Evolutionary conservation across 2,797 vertebrate genomes (phyloP), one percentile per base, ranked within the genome.

Genomic region (Aeoliscus strigatus): DNA sequence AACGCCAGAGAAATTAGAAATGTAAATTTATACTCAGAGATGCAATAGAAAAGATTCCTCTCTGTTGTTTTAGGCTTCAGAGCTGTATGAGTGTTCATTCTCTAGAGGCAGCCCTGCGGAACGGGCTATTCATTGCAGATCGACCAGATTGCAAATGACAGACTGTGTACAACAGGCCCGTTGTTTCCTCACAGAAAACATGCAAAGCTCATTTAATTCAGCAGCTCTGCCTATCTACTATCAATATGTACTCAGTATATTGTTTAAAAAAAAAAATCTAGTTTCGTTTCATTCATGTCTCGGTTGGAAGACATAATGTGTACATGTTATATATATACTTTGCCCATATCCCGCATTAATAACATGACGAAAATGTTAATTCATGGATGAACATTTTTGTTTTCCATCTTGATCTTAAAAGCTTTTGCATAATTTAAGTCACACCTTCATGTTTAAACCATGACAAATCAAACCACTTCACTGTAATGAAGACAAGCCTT

Each of bases 21-120:
- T 83, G 79, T 80, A 84, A 83, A 86, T 87, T 73, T 76, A 79
- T 82, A 83, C 71, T 53, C 75, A 54, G 69, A 75, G 80, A 82
- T 75, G 80, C 77, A 82, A 74, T 75, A 77, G 73, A 66, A 78
- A 65, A 82, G 74, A 81, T 79, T 79, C 68, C 55, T 47, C 66
- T 69, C 56, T 79, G 77, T 82, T 80, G 72, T 81, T 77, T 80
- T 62, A 77, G 74, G 75, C 73, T 77, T 62, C 50, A 35, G 75
- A 77, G 67, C 55, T 51, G 55, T 54, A 73, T 38, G 67, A 73
- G 75, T 52, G 65, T 51, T 66, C 70, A 77, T 82, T 83, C 76
- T 80, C 78, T 54, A 49, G 76, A 75, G 77, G 78, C 78, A 82
- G 73, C 69, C 75, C 80, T 30, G 78, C 46, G 49, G 78, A 81